These are phyloP conservation scores for Hiodon alosoides DNA, from an alignment of 2,113 vertebrate species.

Conservation along the genomic window DNA sequence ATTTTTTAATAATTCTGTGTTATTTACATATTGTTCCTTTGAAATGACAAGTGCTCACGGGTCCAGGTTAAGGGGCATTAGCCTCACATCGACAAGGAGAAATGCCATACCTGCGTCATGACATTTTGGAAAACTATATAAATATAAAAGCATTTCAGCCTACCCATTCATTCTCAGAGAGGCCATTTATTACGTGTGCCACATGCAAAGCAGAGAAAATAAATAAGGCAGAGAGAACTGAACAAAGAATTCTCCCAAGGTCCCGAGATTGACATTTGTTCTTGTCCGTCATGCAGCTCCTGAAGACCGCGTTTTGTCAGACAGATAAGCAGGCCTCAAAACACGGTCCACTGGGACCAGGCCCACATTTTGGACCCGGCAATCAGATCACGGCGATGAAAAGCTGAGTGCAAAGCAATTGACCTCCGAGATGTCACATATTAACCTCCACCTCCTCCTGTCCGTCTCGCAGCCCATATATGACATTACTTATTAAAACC, in stretches of 20 bases:
- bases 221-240: too few species aligned
- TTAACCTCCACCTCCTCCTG: constrained; percentile 17
- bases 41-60: too few species aligned
- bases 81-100: too few species aligned
- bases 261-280: constrained; percentile 2
- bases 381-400: constrained; percentile 17
- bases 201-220: constrained; percentile 1
- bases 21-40: not conserved
- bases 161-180: too few species aligned
- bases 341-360: constrained; percentile 1
- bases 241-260: not conserved
- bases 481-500: constrained; percentile 22
- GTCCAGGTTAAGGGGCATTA: too few species aligned
- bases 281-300: not conserved
- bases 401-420: constrained; percentile 22
- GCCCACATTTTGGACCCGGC: constrained; percentile 1
- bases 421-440: constrained; percentile 20
- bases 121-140: too few species aligned
- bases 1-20: not conserved
- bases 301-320: constrained; percentile 6
- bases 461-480: constrained; percentile 14
- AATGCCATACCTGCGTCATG: too few species aligned
- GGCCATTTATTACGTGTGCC: not conserved
- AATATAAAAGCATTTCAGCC: too few species aligned
- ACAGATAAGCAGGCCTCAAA: constrained; percentile 18